Conservation (phyloP, 2,888 invertebrate species). For the Ectemnius lituratus region DNA sequence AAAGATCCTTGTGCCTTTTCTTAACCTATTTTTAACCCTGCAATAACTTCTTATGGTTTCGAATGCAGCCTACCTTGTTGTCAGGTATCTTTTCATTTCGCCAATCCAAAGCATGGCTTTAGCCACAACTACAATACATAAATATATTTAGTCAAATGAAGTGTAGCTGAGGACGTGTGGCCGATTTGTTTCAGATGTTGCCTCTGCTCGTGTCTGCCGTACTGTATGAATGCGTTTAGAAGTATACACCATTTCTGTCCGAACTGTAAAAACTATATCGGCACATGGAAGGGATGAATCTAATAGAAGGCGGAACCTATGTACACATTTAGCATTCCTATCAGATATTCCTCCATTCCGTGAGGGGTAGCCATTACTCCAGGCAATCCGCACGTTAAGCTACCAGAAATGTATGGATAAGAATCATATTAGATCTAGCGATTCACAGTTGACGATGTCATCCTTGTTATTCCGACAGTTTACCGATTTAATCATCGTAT, state of each 20-base stretch:
- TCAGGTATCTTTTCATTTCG: too few species aligned
- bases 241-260: slow-evolving; percentile 79
- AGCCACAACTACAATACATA: too few species aligned
- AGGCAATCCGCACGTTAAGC: slow-evolving; percentile 28
- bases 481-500: too few species aligned
- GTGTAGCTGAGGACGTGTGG: too few species aligned
- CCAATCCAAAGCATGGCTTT: too few species aligned
- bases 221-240: slow-evolving; percentile 79
- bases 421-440: slow-evolving; percentile 5
- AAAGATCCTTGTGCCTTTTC: too few species aligned
- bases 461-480: too few species aligned
- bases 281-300: slow-evolving; percentile 77
- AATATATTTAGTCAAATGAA: too few species aligned
- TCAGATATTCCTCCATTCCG: slow-evolving; percentile 31
- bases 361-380: slow-evolving; percentile 28
- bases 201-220: slow-evolving; percentile 80
- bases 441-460: too few species aligned
- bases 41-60: too few species aligned
- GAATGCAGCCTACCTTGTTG: too few species aligned
- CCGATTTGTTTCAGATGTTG: slow-evolving; percentile 76
- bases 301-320: slow-evolving; percentile 8
- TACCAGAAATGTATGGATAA: slow-evolving; percentile 25
- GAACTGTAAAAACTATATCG: slow-evolving; percentile 78
- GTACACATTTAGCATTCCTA: slow-evolving; percentile 32
- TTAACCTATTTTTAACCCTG: too few species aligned